These are phyloP conservation scores for Anguilla marmorata DNA, from an alignment of 2,797 vertebrate species.

Conservation along the genomic window DNA sequence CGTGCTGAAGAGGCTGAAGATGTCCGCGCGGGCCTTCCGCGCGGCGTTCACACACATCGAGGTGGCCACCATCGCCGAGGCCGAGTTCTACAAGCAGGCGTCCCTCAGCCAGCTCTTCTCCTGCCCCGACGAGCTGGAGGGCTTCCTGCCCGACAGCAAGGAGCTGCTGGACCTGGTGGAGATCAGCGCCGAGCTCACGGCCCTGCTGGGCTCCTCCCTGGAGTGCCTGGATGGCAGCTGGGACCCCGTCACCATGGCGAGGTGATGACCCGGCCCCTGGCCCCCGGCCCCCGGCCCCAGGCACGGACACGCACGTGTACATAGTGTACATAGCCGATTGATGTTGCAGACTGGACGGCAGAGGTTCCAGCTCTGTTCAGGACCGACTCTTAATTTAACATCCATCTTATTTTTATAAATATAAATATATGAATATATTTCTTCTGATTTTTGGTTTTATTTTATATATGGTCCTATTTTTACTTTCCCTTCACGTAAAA, in stretches of 20 bases:
- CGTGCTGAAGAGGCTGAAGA: constrained; percentile 84
- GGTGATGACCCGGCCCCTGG: constrained; percentile 50
- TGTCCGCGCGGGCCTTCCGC: constrained; percentile 85
- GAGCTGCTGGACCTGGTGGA: constrained; percentile 89
- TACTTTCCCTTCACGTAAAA: constrained; percentile 64
- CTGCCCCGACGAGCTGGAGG: constrained; percentile 81
- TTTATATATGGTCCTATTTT: constrained; percentile 70
- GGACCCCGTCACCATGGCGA: constrained; percentile 51
- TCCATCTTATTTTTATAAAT: constrained; percentile 57
- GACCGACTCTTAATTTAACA: constrained; percentile 50
- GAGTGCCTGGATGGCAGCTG: constrained; percentile 80
- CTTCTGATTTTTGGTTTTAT: constrained; percentile 57
- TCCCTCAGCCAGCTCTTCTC: constrained; percentile 87
- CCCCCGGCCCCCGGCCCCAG: too few species aligned
- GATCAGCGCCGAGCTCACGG: constrained; percentile 84
- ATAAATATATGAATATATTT: constrained; percentile 15
- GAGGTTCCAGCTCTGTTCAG: constrained; percentile 36
- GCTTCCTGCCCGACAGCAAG: constrained; percentile 83
- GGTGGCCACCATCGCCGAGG: constrained; percentile 81
- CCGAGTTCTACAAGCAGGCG: constrained; percentile 88
- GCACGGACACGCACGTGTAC: constrained; percentile 39
- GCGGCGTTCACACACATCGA: constrained; percentile 86
- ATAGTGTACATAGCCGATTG: constrained; percentile 47
- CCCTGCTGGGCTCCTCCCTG: constrained; percentile 84
- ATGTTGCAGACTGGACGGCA: background rate